Evolutionary conservation across 2,113 vertebrate species (phyloP), one percentile per base, ranked within the genome.

Genomic region (Coryphaenoides rupestris): DNA sequence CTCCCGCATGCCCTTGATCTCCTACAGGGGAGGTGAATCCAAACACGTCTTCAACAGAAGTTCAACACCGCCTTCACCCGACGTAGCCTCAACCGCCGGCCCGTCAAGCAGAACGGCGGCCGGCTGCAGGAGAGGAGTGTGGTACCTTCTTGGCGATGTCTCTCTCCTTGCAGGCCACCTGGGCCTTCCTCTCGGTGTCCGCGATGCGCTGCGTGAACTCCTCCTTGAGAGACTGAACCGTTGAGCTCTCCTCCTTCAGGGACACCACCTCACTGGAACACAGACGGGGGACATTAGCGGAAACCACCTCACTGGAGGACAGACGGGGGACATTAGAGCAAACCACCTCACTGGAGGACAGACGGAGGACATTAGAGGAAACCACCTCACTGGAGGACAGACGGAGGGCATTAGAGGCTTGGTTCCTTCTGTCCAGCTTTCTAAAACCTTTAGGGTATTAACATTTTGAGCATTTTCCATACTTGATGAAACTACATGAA

Each of bases 121-220:
- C n/a, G n/a, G n/a, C n/a, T n/a, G n/a, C 7, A 40, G 33, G 56
- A 58, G 21, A 56, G 21, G 50, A 58, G 19, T 0, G 1, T 45
- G 16, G 86, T 91, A 98, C 97, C 95, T 99, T 99, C 86, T 95
- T 97, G 75, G 94, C 91, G 21, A 94, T 89, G 86, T 99, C 97
- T 76, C 97, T 92, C 69, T 99, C 97, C 83, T 98, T 99, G 86
- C 95, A 99, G 69, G 96, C 95, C 21, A 96, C 68, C 28, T 99
- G 96, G 65, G 92, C 95, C 78, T 96, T 99, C 83, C 93, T 95
- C 79, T 99, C 96, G 26, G 95, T 86, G 74, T 99, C 96, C 1
- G 95, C 97, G 65, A 99, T 98, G 66, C 96, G 93, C 79, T 97
- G 94, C 21, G 96, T 96, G 86, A 98, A 99, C 77, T 99, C 97